These are phyloP conservation scores for Incurvaria masculella DNA, from an alignment of 2,888 invertebrate species.

Conservation along the genomic window DNA sequence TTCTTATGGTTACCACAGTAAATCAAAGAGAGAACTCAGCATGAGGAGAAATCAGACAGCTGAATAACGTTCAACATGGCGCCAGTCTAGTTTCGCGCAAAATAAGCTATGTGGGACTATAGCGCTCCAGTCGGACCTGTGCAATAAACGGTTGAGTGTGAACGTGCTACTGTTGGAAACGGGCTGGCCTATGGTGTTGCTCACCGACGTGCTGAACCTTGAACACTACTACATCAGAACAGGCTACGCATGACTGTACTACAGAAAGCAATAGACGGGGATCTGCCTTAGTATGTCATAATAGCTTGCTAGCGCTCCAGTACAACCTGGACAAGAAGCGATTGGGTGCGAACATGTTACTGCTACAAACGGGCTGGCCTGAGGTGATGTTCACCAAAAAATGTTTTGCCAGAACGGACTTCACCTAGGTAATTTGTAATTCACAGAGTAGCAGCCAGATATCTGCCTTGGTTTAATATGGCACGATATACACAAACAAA, in stretches of 20 bases:
- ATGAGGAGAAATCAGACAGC: too few relatives aligned
- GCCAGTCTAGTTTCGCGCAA: too few relatives aligned
- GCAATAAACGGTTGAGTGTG: constrained; percentile 54
- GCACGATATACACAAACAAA: too few relatives aligned
- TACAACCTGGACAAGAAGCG: constrained; percentile 64
- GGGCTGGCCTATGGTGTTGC: constrained; percentile 42
- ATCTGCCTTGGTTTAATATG: too few relatives aligned
- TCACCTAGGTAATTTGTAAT: constrained; percentile 65
- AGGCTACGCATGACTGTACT: constrained; percentile 62
- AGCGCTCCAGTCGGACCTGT: constrained; percentile 66
- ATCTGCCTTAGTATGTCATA: constrained; percentile 55
- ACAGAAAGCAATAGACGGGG: constrained; percentile 56
- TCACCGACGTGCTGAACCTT: constrained; percentile 58
- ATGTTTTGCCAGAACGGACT: constrained; percentile 56
- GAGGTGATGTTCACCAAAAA: constrained; percentile 49
- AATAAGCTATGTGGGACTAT: too few relatives aligned
- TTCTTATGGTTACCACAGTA: too few relatives aligned
- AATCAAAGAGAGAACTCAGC: too few relatives aligned
- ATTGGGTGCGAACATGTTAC: constrained; percentile 51
- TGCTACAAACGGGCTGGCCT: constrained; percentile 61
- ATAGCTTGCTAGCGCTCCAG: too few relatives aligned
- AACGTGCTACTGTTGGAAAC: constrained; percentile 66
- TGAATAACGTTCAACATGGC: too few relatives aligned
- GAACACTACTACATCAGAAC: constrained; percentile 56
- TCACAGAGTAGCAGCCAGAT: constrained; percentile 56